These are phyloP conservation scores for Artemia sinica DNA, from an alignment of 2,888 invertebrate species.

Conservation along the genomic window DNA sequence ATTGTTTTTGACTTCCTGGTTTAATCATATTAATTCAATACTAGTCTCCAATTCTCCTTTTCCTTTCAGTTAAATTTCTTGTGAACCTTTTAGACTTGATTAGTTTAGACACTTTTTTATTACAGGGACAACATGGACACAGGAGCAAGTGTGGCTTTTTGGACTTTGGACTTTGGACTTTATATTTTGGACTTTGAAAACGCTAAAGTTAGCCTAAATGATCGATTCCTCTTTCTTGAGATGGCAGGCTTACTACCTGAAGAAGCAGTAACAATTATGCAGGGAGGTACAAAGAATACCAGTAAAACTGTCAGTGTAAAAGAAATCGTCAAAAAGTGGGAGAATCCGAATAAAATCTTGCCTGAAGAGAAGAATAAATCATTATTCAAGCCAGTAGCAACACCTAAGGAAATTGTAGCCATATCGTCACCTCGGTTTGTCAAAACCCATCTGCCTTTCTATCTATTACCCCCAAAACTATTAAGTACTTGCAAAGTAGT, in stretches of 20 bases:
- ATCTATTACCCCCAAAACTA: constrained; percentile 27
- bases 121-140: constrained; percentile 10
- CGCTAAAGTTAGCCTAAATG: background rate
- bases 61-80: no score
- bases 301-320: background rate
- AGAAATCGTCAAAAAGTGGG: no score
- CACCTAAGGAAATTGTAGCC: constrained; percentile 27
- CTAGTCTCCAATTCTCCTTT: no score
- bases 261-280: background rate
- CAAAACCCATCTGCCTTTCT: constrained; percentile 29
- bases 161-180: no score
- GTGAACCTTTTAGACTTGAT: no score
- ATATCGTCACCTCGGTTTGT: constrained; percentile 27
- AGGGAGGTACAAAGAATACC: background rate
- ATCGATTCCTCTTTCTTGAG: constrained; percentile 1
- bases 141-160: constrained; percentile 8
- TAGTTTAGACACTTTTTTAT: background rate
- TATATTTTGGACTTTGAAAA: background rate
- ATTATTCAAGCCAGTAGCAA: constrained; percentile 28
- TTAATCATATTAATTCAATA: no score
- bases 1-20: no score
- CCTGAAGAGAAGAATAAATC: no score
- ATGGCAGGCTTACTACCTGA: background rate
- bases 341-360: no score
- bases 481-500: constrained; percentile 42